Conservation (phyloP, 2,888 invertebrate species). For the Sarcophaga caerulescens region DNA sequence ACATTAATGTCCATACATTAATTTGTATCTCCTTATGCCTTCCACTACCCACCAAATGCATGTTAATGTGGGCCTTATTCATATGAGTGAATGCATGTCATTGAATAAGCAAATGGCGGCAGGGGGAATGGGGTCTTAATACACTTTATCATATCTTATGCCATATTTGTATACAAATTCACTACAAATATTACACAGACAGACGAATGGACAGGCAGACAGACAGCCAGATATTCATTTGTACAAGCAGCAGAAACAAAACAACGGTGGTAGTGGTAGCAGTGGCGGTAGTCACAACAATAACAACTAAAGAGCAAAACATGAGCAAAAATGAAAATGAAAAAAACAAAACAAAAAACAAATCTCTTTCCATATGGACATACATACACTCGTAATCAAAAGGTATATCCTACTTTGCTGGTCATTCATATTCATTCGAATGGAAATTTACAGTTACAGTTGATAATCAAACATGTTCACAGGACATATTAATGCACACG, state of each 20-base stretch:
- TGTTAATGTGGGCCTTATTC: background rate
- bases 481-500: conserved; percentile 4
- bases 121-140: conserved; percentile 42
- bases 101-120: background rate
- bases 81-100: background rate
- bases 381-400: conserved; percentile 40
- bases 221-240: background rate
- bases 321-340: conserved; percentile 5
- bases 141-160: conserved; percentile 62
- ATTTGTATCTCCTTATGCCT: conserved; percentile 28
- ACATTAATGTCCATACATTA: conserved; percentile 47
- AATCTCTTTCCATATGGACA: conserved; percentile 59
- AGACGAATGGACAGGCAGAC: background rate
- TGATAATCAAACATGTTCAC: conserved; percentile 58
- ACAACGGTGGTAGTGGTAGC: background rate
- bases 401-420: conserved; percentile 63
- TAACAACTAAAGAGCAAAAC: background rate
- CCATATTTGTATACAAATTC: conserved; percentile 56
- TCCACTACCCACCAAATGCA: background rate
- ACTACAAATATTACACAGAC: conserved; percentile 2
- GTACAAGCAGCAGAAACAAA: background rate
- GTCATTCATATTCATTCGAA: conserved; percentile 67
- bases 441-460: conserved; percentile 68
- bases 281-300: background rate
- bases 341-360: background rate